Percentiles rank a stretch among this genome's conserved stretches.
phyloP scores from a whole-genome alignment of 2,113 vertebrate genomes.

The Zonotrichia leucophrys region DNA sequence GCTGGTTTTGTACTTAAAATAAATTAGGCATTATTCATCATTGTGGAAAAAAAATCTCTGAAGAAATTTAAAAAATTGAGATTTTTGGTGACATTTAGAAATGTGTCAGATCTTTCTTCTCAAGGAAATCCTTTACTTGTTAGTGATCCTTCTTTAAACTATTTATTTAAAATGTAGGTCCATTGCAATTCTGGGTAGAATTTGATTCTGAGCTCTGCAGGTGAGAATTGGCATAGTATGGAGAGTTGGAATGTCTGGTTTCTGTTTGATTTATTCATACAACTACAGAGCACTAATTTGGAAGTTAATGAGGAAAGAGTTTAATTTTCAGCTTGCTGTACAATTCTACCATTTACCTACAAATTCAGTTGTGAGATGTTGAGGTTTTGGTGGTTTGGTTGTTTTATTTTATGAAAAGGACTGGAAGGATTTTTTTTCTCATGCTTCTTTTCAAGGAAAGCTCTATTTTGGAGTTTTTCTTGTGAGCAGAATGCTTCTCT shows the following conservation, averaged over 20 bases:
- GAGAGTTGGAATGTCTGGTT: not conserved
- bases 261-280: not conserved
- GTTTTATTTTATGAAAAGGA: not conserved
- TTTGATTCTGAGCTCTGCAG: not conserved
- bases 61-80: not conserved
- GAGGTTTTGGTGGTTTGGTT: not conserved
- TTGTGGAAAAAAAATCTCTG: not conserved
- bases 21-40: not conserved
- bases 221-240: accelerated
- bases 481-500: not conserved
- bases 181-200: not conserved
- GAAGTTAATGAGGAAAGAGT: not conserved
- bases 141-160: not conserved
- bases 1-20: not conserved
- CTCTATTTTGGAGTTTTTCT: not conserved
- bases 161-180: not conserved
- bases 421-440: not conserved
- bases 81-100: not conserved
- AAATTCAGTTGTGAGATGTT: not conserved
- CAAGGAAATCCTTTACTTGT: not conserved
- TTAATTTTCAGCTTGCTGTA: not conserved
- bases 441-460: not conserved
- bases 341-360: not conserved
- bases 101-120: not conserved
- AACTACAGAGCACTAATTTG: not conserved